These are phyloP conservation scores for Theristus sp. DNA, from an alignment of 2,888 invertebrate species.

Conservation along the genomic window DNA sequence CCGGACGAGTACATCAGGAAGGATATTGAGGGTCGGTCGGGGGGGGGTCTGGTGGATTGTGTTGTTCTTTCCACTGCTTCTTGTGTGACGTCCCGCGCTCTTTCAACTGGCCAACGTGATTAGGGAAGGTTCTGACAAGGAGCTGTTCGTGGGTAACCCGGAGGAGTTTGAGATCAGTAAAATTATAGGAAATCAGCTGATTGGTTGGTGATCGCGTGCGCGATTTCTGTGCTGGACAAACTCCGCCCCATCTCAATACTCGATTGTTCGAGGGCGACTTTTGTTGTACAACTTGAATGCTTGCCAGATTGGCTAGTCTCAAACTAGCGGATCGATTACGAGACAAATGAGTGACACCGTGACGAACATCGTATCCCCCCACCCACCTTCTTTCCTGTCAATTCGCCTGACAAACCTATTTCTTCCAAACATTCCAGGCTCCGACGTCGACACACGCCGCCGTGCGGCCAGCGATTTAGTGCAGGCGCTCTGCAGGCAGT, in stretches of 20 bases:
- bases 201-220: neutral
- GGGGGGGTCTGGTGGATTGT: neutral
- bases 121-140: constrained; percentile 80
- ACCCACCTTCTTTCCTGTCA: too few species aligned
- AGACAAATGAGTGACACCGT: too few species aligned
- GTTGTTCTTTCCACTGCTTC: constrained; percentile 3
- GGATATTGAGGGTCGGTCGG: constrained; percentile 70
- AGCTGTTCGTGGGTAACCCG: constrained; percentile 89
- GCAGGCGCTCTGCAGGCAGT: constrained; percentile 64
- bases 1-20: constrained; percentile 87
- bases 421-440: too few species aligned
- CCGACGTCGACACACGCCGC: constrained; percentile 79
- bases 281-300: too few species aligned
- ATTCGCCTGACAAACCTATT: too few species aligned
- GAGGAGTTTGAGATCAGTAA: constrained; percentile 75
- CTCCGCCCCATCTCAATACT: too few species aligned
- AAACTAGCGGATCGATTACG: too few species aligned
- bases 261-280: too few species aligned
- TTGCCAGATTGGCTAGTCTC: too few species aligned
- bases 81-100: constrained; percentile 47
- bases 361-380: too few species aligned
- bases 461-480: constrained; percentile 93
- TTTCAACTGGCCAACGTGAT: constrained; percentile 97
- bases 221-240: neutral
- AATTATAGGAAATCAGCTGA: constrained; percentile 67